Conservation (phyloP, 2,888 invertebrate species). For the Meteorus colon region DNA sequence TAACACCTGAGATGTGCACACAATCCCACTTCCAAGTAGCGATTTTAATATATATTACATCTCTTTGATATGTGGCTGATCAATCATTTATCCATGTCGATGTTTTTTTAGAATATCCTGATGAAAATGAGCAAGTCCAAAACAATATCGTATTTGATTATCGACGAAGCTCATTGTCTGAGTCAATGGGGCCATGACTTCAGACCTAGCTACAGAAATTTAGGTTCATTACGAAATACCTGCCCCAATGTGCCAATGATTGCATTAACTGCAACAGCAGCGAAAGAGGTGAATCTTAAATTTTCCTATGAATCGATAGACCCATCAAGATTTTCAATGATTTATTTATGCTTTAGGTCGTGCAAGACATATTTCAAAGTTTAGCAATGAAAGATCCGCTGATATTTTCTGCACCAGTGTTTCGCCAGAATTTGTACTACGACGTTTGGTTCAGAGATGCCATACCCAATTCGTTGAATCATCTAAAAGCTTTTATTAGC, state of each 20-base stretch:
- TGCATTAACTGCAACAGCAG: slow-evolving; percentile 97
- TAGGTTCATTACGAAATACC: slow-evolving; percentile 83
- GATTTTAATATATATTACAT: too few relatives aligned
- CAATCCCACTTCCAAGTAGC: slow-evolving; percentile 74
- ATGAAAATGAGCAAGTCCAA: slow-evolving; percentile 82
- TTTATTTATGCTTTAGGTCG: slow-evolving; percentile 76
- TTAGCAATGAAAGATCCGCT: slow-evolving; percentile 81
- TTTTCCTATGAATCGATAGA: slow-evolving; percentile 13
- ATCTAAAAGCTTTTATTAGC: slow-evolving; percentile 84
- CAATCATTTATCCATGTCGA: slow-evolving; percentile 32
- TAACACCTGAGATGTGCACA: slow-evolving; percentile 97
- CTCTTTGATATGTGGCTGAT: not conserved
- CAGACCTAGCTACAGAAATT: slow-evolving; percentile 92
- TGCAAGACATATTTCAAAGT: slow-evolving; percentile 86
- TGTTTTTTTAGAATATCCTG: slow-evolving; percentile 76
- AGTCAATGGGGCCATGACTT: slow-evolving; percentile 99
- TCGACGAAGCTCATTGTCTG: slow-evolving; percentile 99
- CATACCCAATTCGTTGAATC: slow-evolving; percentile 85
- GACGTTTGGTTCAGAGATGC: slow-evolving; percentile 93
- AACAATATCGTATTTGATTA: slow-evolving; percentile 90
- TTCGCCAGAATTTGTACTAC: slow-evolving; percentile 94
- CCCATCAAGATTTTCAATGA: slow-evolving; percentile 33
- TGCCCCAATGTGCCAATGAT: slow-evolving; percentile 82
- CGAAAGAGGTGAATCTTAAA: slow-evolving; percentile 74
- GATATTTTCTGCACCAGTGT: slow-evolving; percentile 90